Evolutionary conservation across 2,888 invertebrate species (phyloP).

Genomic region (Mythimna albipuncta): DNA sequence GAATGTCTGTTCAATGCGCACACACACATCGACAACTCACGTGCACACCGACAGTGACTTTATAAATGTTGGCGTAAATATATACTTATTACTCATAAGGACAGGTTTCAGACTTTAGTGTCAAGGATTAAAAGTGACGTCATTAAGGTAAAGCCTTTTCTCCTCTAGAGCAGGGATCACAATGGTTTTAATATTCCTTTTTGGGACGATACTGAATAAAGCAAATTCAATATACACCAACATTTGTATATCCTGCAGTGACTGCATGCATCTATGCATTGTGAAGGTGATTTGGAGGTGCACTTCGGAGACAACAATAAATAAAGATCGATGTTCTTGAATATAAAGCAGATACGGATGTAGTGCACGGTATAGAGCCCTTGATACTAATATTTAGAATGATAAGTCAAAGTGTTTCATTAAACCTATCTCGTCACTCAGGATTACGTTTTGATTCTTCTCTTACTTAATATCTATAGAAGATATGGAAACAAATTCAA

Average conservation of each 20-base stretch:
- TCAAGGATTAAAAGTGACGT: constrained; percentile 60
- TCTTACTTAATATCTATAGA: background rate
- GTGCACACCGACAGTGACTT: constrained; percentile 18
- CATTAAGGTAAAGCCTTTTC: constrained; percentile 38
- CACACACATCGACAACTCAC: constrained; percentile 28
- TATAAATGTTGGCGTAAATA: constrained; percentile 48
- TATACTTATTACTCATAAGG: constrained; percentile 59
- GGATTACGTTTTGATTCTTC: too few relatives aligned
- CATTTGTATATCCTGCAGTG: background rate
- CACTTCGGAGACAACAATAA: background rate
- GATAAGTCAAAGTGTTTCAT: background rate
- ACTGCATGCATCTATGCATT: background rate
- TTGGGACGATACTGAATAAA: constrained; percentile 8
- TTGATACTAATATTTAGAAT: background rate
- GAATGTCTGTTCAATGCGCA: constrained; percentile 58
- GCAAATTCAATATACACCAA: background rate
- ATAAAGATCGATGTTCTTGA: background rate
- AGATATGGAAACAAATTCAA: background rate
- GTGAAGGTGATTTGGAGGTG: constrained; percentile 37
- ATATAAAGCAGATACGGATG: constrained; percentile 1
- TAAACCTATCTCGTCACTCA: background rate
- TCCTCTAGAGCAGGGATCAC: background rate
- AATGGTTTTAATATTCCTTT: constrained; percentile 1
- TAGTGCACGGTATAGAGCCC: background rate
- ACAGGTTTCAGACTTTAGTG: constrained; percentile 61